These are phyloP conservation scores for Caenorhabditis sp. DNA, from an alignment of 2,888 invertebrate species.

Conservation along the genomic window DNA sequence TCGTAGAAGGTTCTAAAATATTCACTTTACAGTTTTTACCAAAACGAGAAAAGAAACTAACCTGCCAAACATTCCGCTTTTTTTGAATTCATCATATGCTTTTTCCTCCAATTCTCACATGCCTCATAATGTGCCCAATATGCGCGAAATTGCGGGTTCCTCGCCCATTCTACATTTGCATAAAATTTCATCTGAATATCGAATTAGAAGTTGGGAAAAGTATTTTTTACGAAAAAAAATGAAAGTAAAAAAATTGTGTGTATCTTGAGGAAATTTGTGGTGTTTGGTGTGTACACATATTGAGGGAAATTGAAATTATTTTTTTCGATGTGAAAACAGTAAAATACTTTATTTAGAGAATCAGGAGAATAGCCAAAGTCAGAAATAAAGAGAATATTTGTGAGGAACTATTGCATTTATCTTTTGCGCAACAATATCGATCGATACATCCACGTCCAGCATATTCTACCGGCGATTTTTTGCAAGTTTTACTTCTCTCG, in stretches of 20 bases:
- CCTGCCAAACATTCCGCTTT: background rate
- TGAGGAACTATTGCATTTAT: constrained; percentile 26
- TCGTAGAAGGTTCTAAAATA: background rate
- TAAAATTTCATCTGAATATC: background rate
- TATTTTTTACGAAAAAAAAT: no score
- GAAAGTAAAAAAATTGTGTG: no score
- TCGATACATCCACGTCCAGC: constrained; percentile 29
- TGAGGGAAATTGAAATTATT: no score
- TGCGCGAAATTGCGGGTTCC: constrained; percentile 11
- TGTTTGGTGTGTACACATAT: no score
- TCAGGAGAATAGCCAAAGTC: no score
- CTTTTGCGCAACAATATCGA: constrained; percentile 27
- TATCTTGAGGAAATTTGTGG: no score
- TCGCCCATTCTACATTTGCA: constrained; percentile 14
- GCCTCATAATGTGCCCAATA: constrained; percentile 24
- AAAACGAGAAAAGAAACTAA: background rate
- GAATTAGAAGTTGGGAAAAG: background rate
- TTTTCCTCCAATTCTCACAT: constrained; percentile 16
- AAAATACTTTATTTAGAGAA: no score
- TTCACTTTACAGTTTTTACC: constrained; percentile 3
- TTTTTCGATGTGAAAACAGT: no score
- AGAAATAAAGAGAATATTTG: no score
- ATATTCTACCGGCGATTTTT: constrained; percentile 13
- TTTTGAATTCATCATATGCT: constrained; percentile 5
- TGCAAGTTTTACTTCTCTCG: constrained; percentile 20